Base-by-base conservation (phyloP, 2,888 invertebrate genomes). In the Teleogryllus oceanicus region DNA sequence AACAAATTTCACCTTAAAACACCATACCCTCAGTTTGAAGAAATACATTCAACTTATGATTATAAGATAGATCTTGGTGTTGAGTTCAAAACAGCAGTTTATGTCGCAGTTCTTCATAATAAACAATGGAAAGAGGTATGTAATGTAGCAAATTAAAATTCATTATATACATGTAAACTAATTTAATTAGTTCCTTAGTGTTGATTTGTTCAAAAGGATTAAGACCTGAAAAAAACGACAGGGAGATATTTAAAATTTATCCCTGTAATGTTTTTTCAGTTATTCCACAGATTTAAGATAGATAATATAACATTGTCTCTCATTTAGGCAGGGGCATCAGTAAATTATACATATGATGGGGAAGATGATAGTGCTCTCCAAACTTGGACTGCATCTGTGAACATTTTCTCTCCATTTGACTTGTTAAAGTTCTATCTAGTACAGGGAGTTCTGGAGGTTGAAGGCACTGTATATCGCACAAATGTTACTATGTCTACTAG, bases 1-100 rank as follows among this genome's bases (percentile, higher is more conserved):
- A 92, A 92, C 85, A 88, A 89, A 16, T 84, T 92, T 18, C 88
- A 88, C 80, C 84, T 92, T 1, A 87, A 86, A 12, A 90, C 92
- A 0, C 91, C 92, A 0, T 92, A 90, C 81, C 80, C 83, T 8
- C 84, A 83, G 50, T 87, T 86, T 81, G 87, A 88, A 82, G 88
- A 89, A 82, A 86, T 92, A 24, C 88, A 87, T 80, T 90, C 90
- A 0, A 85, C 87, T 62, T 89, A 89, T 77, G 86, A 89, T 76
- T 88, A 92, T 80, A 85, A 88, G 79, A 83, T 90, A 2, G 86
- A 88, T 84, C 84, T 87, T 83, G 85, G 88, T 82, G 83, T 87
- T 81, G 85, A 85, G 80, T 89, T 91, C 83, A 85, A 88, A 20
- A 86, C 90, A 80, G 87, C 88, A 8, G 81, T 90, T 12, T 87